Conservation (phyloP, 2,797 vertebrate genomes). For the Esox lucius region DNA sequence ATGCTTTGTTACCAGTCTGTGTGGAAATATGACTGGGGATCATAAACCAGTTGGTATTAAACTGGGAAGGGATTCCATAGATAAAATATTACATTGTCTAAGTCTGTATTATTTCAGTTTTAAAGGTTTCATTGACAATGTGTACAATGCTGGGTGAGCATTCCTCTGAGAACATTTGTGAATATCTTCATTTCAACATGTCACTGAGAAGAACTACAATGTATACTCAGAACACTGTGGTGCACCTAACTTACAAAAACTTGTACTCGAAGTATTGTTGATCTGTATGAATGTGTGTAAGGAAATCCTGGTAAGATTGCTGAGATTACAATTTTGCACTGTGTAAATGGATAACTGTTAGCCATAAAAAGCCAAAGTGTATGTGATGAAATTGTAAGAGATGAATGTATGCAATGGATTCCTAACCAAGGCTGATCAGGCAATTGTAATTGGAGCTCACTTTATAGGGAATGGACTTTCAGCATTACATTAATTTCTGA, state of each 20-base stretch:
- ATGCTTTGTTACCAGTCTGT: neutral
- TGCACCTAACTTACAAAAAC: constrained; percentile 26
- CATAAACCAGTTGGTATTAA: neutral
- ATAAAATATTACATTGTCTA: neutral
- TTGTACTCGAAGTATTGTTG: constrained; percentile 30
- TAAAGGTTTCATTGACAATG: constrained; percentile 16
- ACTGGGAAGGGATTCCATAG: neutral
- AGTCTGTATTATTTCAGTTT: constrained; percentile 6
- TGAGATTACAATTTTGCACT: constrained; percentile 60
- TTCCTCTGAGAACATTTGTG: neutral
- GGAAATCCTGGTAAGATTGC: constrained; percentile 27
- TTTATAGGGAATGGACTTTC: constrained; percentile 54
- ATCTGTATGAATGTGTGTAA: constrained; percentile 18
- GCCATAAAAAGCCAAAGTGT: constrained; percentile 37
- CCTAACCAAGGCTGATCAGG: constrained; percentile 43
- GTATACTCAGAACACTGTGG: neutral
- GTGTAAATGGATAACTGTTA: constrained; percentile 57
- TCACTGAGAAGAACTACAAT: constrained; percentile 12
- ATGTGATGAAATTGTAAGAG: constrained; percentile 32
- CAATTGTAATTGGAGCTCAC: constrained; percentile 52
- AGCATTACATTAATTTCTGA: constrained; percentile 26
- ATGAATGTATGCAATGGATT: constrained; percentile 58
- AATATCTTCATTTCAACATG: constrained; percentile 20
- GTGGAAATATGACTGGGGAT: neutral
- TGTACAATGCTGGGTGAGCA: constrained; percentile 5